These are phyloP conservation scores for Acanthiza pusilla DNA, from an alignment of 2,797 vertebrate genomes.

Conservation along the genomic window DNA sequence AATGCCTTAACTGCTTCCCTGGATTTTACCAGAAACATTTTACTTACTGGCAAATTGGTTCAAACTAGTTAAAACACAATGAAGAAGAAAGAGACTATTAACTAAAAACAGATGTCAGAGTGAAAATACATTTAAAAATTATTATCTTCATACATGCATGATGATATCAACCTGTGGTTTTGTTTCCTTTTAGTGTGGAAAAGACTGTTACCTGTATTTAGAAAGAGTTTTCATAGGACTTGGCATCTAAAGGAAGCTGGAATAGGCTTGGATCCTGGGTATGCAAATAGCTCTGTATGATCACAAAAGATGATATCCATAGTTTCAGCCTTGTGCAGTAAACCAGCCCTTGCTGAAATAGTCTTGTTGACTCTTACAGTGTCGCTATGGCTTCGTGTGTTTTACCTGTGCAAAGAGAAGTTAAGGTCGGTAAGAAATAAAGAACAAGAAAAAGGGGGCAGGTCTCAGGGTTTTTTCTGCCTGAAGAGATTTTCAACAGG, in stretches of 20 bases:
- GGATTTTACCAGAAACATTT: not conserved
- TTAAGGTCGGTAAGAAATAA: not conserved
- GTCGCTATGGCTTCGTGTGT: not conserved
- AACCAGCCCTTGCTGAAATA: not conserved
- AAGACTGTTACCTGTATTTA: not conserved
- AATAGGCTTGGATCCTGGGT: not conserved
- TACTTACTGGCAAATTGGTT: not conserved
- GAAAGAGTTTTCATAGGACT: not conserved
- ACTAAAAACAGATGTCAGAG: not conserved
- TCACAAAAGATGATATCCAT: rapidly evolving
- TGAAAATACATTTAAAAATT: not conserved
- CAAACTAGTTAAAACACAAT: not conserved
- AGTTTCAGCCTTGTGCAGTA: not conserved
- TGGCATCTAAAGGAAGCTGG: not conserved
- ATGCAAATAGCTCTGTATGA: not conserved
- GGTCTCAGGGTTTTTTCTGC: not conserved
- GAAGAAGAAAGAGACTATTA: not conserved
- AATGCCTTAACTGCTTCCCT: not conserved
- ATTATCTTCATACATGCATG: not conserved
- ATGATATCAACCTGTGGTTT: not conserved
- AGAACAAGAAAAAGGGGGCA: not conserved
- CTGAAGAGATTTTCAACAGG: not conserved
- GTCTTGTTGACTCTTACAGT: not conserved
- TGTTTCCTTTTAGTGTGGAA: not conserved
- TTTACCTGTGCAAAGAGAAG: not conserved